Percentiles rank a stretch among this genome's conserved stretches.
phyloP scores from a whole-genome alignment of 2,113 vertebrate species.

The Ailuropoda melanoleuca region DNA sequence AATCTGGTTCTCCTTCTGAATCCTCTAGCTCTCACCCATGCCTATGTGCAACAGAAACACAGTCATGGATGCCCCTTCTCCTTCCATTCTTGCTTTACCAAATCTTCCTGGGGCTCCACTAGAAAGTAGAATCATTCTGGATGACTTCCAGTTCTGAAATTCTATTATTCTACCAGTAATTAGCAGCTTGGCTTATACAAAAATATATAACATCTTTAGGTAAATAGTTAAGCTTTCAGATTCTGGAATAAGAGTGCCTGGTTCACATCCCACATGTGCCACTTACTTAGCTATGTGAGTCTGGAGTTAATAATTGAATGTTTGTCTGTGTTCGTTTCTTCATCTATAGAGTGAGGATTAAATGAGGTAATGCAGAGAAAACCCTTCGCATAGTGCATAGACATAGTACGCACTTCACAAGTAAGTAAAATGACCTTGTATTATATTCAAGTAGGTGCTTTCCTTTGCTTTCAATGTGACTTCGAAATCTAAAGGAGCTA shows the following conservation, averaged over 20 bases:
- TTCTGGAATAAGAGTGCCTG: neutral
- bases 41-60: neutral
- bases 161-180: neutral
- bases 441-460: neutral
- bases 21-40: neutral
- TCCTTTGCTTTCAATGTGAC: neutral
- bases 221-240: neutral
- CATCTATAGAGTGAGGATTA: neutral
- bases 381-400: neutral
- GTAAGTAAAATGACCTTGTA: neutral
- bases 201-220: neutral
- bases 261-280: neutral
- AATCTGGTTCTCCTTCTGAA: neutral
- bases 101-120: neutral
- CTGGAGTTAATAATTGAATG: neutral
- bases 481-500: neutral
- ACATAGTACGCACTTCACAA: neutral
- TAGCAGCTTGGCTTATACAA: neutral
- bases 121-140: neutral
- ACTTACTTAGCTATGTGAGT: neutral
- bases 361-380: neutral
- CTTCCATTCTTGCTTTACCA: neutral
- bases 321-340: neutral
- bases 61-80: neutral
- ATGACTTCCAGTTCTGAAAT: neutral